Percentiles rank a stretch among this genome's conserved stretches.
These are phyloP conservation scores for Cynopterus sphinx DNA, from an alignment of 2,797 vertebrate species.

Conservation along the genomic window DNA sequence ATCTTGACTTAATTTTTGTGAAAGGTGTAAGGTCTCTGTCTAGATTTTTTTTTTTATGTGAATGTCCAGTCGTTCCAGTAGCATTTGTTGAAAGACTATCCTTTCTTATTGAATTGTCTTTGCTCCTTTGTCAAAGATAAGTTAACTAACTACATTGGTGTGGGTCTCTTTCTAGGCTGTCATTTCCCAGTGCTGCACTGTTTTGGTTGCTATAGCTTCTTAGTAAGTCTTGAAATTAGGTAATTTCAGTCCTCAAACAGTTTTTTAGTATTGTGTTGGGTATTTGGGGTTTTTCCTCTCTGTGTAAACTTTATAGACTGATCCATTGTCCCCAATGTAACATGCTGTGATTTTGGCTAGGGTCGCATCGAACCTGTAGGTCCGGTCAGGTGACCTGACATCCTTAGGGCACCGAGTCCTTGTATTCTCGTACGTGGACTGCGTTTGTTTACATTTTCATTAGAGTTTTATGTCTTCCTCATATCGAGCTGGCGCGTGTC, in stretches of 20 bases:
- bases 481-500: not conserved
- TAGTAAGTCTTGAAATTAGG: not conserved
- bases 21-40: not conserved
- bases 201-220: not conserved
- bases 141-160: not conserved
- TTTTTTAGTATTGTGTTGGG: not conserved
- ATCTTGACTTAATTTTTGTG: not conserved
- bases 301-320: not conserved
- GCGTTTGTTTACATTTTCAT: not conserved
- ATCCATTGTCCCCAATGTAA: not conserved
- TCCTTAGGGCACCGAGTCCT: not conserved
- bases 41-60: not conserved
- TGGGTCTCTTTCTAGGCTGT: not conserved
- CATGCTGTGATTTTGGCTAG: not conserved
- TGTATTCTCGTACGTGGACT: not conserved
- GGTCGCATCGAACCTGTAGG: not conserved
- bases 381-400: not conserved
- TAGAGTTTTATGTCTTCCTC: not conserved
- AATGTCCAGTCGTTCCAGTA: not conserved
- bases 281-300: not conserved
- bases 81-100: not conserved
- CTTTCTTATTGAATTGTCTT: not conserved
- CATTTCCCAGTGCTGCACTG: not conserved
- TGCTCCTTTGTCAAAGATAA: not conserved
- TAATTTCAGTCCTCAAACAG: not conserved